Percentiles rank a stretch among this genome's conserved stretches.
Conservation (phyloP, 2,113 vertebrate species). For the Orthonyx spaldingii region DNA sequence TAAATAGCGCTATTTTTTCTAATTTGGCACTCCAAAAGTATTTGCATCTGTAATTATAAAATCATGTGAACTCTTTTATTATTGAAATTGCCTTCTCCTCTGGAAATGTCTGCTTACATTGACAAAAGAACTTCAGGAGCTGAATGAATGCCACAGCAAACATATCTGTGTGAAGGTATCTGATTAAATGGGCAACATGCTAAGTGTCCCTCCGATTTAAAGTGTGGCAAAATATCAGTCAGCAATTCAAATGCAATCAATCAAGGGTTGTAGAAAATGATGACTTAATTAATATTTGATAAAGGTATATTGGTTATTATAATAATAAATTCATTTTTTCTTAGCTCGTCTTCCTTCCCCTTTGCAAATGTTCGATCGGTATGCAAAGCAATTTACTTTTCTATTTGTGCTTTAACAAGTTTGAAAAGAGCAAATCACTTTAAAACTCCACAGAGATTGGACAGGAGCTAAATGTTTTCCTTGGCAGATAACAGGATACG, state of each 20-base stretch:
- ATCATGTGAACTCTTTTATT: neutral
- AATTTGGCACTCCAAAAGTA: neutral
- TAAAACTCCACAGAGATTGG: neutral
- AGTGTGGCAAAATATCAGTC: slow-evolving; percentile 1
- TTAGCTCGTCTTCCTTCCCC: neutral
- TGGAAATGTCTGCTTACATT: neutral
- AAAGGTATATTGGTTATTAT: slow-evolving; percentile 21
- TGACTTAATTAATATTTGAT: slow-evolving; percentile 52
- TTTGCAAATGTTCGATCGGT: neutral
- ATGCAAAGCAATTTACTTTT: slow-evolving; percentile 18
- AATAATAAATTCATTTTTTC: slow-evolving; percentile 3
- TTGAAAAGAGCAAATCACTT: slow-evolving; percentile 6
- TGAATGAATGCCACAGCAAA: slow-evolving; percentile 1
- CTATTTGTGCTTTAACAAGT: slow-evolving; percentile 18
- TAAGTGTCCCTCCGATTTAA: neutral
- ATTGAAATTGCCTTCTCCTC: neutral
- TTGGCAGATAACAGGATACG: neutral
- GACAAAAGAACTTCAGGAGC: slow-evolving; percentile 16
- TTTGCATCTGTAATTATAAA: neutral
- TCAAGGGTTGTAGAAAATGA: neutral
- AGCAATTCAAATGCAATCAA: slow-evolving; percentile 10
- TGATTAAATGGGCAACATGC: neutral
- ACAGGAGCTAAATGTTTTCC: slow-evolving; percentile 16
- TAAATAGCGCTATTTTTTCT: neutral
- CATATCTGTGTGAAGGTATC: neutral